Percentiles rank a stretch among this genome's conserved stretches.
phyloP scores from a whole-genome alignment of 2,797 vertebrate species.

The Cyprinella venusta region DNA sequence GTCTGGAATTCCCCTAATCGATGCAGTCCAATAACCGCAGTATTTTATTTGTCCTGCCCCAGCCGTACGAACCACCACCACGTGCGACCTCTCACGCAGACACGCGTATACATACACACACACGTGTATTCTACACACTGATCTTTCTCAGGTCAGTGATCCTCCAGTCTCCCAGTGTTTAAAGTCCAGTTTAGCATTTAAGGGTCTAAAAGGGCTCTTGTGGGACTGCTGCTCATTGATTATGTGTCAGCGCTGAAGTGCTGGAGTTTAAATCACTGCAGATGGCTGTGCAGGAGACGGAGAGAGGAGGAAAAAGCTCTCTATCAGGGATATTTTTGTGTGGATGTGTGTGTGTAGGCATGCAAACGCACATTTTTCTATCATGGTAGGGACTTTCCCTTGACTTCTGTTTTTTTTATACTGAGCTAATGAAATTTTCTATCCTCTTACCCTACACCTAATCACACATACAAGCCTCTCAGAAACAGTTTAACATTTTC shows the following conservation, averaged over 20 bases:
- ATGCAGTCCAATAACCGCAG: constrained; percentile 30
- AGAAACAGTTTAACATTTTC: background rate
- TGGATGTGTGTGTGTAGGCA: constrained; percentile 16
- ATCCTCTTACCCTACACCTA: background rate
- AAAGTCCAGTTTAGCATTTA: constrained; percentile 91
- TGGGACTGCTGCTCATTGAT: constrained; percentile 87
- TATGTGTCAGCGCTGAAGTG: constrained; percentile 85
- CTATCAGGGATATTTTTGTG: constrained; percentile 43
- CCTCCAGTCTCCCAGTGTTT: constrained; percentile 81
- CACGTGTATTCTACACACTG: constrained; percentile 32
- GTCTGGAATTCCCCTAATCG: constrained; percentile 41
- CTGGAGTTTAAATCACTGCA: constrained; percentile 79
- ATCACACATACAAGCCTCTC: background rate
- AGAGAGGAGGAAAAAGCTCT: constrained; percentile 46
- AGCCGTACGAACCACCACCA: background rate
- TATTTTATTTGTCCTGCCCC: constrained; percentile 16
- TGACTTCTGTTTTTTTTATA: constrained; percentile 1
- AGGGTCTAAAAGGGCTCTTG: constrained; percentile 86
- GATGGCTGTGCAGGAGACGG: constrained; percentile 44
- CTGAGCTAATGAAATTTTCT: background rate
- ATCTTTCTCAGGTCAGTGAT: constrained; percentile 80
- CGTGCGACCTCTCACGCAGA: background rate
- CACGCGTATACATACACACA: background rate
- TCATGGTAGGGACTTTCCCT: constrained; percentile 2
- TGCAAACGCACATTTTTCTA: constrained; percentile 22